Conservation (phyloP, 2,888 invertebrate genomes). For the Aspidapion aeneum region DNA sequence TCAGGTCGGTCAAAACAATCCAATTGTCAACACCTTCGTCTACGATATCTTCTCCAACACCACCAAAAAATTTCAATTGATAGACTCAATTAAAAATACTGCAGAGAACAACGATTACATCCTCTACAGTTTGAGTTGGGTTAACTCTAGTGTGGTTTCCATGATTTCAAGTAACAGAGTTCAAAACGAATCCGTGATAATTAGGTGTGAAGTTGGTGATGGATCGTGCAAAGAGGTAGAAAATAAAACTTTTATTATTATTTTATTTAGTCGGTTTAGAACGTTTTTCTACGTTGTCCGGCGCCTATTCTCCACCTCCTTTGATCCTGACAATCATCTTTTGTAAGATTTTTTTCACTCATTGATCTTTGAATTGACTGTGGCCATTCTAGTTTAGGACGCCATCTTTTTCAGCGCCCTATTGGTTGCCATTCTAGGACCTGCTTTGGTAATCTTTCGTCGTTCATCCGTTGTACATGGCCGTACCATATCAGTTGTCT, state of each 20-base stretch:
- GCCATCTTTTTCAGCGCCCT: no score
- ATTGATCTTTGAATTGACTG: no score
- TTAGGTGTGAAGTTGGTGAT: constrained; percentile 27
- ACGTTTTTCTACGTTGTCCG: no score
- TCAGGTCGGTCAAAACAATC: constrained; percentile 71
- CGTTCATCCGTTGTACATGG: no score
- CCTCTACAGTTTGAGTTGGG: constrained; percentile 71
- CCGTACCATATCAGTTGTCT: no score
- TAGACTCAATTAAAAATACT: constrained; percentile 48
- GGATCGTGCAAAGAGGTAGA: constrained; percentile 28
- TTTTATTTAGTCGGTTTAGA: no score
- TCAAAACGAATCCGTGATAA: constrained; percentile 59
- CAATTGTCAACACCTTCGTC: constrained; percentile 63
- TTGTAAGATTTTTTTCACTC: no score
- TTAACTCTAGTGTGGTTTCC: constrained; percentile 59
- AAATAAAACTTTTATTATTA: background rate
- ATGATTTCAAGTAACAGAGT: constrained; percentile 83
- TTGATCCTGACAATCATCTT: no score
- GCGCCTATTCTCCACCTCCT: no score
- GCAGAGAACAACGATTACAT: constrained; percentile 61
- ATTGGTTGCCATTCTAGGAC: no score
- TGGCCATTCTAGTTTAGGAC: no score
- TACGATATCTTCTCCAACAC: constrained; percentile 49
- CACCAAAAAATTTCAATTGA: constrained; percentile 23
- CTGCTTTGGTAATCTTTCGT: no score